phyloP scores from a whole-genome alignment of 2,888 invertebrate genomes.

The Micoletzkya japonica region DNA sequence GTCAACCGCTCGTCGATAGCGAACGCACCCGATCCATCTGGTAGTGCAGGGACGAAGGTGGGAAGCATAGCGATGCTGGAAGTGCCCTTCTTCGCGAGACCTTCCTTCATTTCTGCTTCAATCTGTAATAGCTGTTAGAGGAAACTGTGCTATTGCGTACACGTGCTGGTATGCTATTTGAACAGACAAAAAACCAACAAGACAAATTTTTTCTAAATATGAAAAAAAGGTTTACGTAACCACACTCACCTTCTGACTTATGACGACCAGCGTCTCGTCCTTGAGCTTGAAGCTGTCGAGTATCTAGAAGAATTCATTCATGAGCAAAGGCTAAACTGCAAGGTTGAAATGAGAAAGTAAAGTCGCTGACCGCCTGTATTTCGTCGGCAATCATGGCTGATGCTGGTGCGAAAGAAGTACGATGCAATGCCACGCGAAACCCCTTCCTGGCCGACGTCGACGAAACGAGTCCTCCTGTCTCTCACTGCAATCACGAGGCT shows the following conservation, averaged over 20 bases:
- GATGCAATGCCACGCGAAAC: too few species aligned
- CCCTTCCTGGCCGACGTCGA: too few species aligned
- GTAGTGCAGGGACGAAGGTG: constrained; percentile 63
- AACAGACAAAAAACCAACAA: neutral
- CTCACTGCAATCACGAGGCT: too few species aligned
- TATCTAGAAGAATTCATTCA: constrained; percentile 8
- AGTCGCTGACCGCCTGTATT: neutral
- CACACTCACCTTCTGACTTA: constrained; percentile 44
- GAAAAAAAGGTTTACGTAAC: neutral
- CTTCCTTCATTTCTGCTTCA: constrained; percentile 42
- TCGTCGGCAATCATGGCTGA: constrained; percentile 18
- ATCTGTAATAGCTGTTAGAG: constrained; percentile 31
- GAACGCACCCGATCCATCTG: constrained; percentile 63
- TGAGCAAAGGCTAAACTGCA: neutral
- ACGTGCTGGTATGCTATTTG: too few species aligned
- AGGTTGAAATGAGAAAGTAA: neutral
- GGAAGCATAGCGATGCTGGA: constrained; percentile 63
- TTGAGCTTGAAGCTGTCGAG: constrained; percentile 44
- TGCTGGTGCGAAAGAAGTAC: too few species aligned
- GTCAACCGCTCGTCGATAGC: neutral
- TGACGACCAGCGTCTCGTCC: constrained; percentile 51
- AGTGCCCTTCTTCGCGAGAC: constrained; percentile 37
- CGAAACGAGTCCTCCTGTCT: too few species aligned
- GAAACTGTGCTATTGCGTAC: too few species aligned
- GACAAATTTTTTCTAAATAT: neutral